Conservation (phyloP, 2,888 invertebrate genomes). For the Hypomecis atomaria region DNA sequence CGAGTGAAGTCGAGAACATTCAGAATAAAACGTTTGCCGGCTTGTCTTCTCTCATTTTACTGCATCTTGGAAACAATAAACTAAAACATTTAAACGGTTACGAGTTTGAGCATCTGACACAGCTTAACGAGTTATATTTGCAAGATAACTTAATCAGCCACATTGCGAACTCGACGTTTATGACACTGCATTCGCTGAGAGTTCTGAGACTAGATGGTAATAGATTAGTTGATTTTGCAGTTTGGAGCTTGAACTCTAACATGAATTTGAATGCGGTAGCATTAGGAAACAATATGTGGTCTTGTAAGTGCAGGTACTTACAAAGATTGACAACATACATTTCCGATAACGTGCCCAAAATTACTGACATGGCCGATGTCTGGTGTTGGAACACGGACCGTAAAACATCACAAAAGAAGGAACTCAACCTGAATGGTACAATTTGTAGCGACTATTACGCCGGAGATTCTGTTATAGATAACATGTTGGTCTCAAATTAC, state of each 20-base stretch:
- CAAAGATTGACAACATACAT: slow-evolving; percentile 92
- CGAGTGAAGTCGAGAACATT: slow-evolving; percentile 92
- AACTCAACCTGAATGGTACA: slow-evolving; percentile 92
- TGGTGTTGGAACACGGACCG: slow-evolving; percentile 91
- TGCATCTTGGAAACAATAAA: slow-evolving; percentile 94
- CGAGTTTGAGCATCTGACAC: slow-evolving; percentile 93
- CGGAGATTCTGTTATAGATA: slow-evolving; percentile 91
- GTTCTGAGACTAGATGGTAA: slow-evolving; percentile 93
- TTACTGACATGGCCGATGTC: slow-evolving; percentile 89
- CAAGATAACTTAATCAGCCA: slow-evolving; percentile 92
- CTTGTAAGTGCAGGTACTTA: slow-evolving; percentile 94
- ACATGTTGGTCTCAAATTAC: slow-evolving; percentile 92
- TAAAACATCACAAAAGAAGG: slow-evolving; percentile 88
- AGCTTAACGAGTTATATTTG: slow-evolving; percentile 92
- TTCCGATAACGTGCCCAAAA: slow-evolving; percentile 90
- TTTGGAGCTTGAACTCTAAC: slow-evolving; percentile 89
- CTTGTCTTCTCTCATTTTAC: slow-evolving; percentile 89
- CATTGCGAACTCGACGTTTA: slow-evolving; percentile 92
- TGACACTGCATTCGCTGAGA: slow-evolving; percentile 89
- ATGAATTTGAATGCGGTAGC: slow-evolving; percentile 88
- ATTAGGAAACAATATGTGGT: slow-evolving; percentile 95
- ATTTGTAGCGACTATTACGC: slow-evolving; percentile 94
- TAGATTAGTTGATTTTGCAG: slow-evolving; percentile 90
- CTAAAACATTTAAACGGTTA: slow-evolving; percentile 91
- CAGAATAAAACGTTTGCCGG: slow-evolving; percentile 96